Conservation (phyloP, 2,797 vertebrate genomes). For the Pipistrellus pygmaeus region DNA sequence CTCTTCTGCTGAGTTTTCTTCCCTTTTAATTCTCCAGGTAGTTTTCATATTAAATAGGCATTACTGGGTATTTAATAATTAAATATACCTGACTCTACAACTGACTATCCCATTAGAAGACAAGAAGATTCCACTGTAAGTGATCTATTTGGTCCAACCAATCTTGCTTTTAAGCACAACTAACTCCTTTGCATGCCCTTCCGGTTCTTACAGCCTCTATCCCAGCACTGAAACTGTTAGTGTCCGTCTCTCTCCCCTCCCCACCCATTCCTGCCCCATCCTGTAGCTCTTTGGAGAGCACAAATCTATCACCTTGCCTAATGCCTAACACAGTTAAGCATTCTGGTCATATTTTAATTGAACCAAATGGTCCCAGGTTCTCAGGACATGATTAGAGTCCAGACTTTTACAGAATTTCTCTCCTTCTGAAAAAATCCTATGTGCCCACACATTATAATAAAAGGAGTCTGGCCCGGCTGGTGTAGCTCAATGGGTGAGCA, state of each 20-base stretch:
- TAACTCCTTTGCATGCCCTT: neutral
- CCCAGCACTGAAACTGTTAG: neutral
- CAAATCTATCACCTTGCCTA: neutral
- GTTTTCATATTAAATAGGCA: conserved; percentile 25
- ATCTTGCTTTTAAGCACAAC: neutral
- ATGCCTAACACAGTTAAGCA: neutral
- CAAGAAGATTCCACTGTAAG: conserved; percentile 9
- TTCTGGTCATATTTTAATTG: neutral
- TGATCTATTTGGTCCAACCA: neutral
- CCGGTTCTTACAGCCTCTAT: neutral
- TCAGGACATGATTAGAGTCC: neutral
- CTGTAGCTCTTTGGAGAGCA: neutral
- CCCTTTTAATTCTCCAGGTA: conserved; percentile 35
- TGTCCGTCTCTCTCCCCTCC: neutral
- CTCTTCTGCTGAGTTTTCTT: conserved; percentile 6
- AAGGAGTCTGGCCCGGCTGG: neutral
- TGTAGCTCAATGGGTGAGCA: too few species aligned
- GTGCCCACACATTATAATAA: neutral
- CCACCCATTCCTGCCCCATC: neutral
- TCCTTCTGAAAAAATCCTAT: conserved; percentile 16
- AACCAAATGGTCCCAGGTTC: neutral
- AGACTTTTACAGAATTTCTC: neutral
- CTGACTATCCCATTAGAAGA: neutral
- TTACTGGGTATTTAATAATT: conserved; percentile 27
- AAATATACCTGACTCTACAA: conserved; percentile 1